phyloP scores from a whole-genome alignment of 2,113 vertebrate genomes.

The Leptocoma aspasia region DNA sequence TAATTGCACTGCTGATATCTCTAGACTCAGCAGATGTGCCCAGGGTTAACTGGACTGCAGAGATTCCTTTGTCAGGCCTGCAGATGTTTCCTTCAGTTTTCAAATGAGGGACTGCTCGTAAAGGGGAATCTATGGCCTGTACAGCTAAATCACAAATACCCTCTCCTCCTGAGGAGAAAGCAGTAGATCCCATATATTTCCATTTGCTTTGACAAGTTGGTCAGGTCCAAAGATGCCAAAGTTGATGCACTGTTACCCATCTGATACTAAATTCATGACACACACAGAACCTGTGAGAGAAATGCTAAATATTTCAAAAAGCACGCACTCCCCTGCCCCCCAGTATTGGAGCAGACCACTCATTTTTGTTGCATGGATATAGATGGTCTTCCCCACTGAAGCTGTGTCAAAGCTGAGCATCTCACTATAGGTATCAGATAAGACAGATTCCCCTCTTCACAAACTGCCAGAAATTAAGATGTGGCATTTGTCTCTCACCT shows the following conservation, averaged over 20 bases:
- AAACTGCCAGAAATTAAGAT: background rate
- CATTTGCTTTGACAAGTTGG: background rate
- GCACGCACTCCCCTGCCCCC: accelerated
- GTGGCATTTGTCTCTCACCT: slow-evolving; percentile 73
- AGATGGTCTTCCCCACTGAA: background rate
- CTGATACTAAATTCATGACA: background rate
- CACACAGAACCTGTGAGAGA: background rate
- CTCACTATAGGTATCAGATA: background rate
- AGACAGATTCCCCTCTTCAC: background rate
- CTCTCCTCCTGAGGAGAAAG: background rate
- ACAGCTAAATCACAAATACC: background rate
- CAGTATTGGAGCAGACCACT: background rate
- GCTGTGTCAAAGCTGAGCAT: background rate
- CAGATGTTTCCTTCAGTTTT: background rate
- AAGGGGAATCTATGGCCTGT: background rate
- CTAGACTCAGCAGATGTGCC: background rate
- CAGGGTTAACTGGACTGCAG: background rate
- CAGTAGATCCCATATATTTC: background rate
- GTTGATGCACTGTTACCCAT: background rate
- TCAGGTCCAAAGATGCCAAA: background rate
- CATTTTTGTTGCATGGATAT: background rate
- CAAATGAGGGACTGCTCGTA: background rate
- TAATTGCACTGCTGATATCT: background rate
- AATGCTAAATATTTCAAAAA: background rate
- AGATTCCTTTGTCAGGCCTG: background rate